phyloP scores from a whole-genome alignment of 2,113 vertebrate genomes.

The Brachyistius frenatus region DNA sequence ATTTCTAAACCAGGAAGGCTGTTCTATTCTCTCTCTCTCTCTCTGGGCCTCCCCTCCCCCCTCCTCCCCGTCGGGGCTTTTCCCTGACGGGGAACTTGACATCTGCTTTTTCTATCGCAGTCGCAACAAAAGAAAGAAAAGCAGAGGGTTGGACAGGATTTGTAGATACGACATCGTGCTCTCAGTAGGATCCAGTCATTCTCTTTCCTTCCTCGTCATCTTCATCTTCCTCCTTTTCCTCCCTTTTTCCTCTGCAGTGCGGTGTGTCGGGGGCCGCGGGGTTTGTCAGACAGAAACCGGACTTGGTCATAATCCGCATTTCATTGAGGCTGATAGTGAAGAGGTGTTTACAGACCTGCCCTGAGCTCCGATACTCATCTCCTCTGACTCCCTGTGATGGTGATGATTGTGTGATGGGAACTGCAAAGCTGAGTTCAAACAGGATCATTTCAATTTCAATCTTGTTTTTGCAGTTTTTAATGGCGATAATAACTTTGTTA shows the following conservation, averaged over 20 bases:
- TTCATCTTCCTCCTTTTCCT: background rate
- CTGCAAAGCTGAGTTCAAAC: background rate
- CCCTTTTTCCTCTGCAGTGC: background rate
- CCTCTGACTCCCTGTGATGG: background rate
- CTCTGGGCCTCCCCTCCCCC: conserved; percentile 29
- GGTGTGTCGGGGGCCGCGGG: background rate
- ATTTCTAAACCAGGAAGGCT: conserved; percentile 69
- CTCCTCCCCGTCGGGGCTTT: conserved; percentile 33
- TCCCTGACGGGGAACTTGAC: conserved; percentile 8
- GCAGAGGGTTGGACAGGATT: background rate
- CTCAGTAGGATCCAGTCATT: background rate
- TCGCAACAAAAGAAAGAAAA: conserved; percentile 21
- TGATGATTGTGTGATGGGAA: background rate
- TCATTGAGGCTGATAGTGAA: background rate
- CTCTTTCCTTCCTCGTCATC: conserved; percentile 9
- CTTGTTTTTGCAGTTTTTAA: background rate
- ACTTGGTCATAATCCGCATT: background rate
- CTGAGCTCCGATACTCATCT: conserved; percentile 4
- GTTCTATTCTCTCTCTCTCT: conserved; percentile 25
- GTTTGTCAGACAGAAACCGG: background rate
- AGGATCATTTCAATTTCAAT: background rate
- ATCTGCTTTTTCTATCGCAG: conserved; percentile 42
- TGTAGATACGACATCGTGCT: background rate
- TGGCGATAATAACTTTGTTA: background rate
- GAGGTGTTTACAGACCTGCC: background rate